Evolutionary conservation across 2,113 vertebrate species (phyloP), one percentile per base, ranked within the genome.

Genomic region (Calidris pugnax): DNA sequence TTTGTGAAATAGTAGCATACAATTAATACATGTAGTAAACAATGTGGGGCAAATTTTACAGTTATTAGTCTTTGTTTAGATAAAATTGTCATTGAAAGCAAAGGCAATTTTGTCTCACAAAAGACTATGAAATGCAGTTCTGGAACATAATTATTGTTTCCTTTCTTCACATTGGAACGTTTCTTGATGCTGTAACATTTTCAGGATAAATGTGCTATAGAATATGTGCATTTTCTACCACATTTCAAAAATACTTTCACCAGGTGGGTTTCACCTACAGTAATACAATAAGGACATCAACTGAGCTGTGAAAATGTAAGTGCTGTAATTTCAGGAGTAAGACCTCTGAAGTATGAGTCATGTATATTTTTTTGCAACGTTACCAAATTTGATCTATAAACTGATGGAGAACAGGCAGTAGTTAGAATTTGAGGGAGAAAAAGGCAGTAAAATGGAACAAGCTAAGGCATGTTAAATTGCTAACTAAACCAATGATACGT

Each of bases 241-340:
- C 75, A 33, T 84, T 86, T 90, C 59, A 90, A 77, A 78, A 78
- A 72, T 35, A 78, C 50, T 56, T 93, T 77, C 69, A 28, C 67
- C 55, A 47, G 71, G 53, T 93, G 59, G 59, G 62, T 93, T 92
- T 90, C 20, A 45, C 47, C 64, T 56, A n/a, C 83, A 67, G 60
- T 50, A 85, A 67, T 35, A 81, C 55, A 90, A 21, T 72, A 37
- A 92, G 24, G 35, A 32, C 68, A 51, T 74, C 71, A 90, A 90
- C 55, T 51, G 68, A 90, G 16, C 69, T 92, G 80, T 92, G 67
- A 85, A 93, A 90, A 88, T 50, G 3, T 22, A 64, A 76, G 21
- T 71, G 47, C 85, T 88, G 51, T 87, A 71, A 95, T 88, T 96
- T 92, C 56, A 94, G 83, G 82, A 94, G 60, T 74, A 90, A 94